phyloP scores from a whole-genome alignment of 2,888 invertebrate species.

The Sphecodes monilicornis region DNA sequence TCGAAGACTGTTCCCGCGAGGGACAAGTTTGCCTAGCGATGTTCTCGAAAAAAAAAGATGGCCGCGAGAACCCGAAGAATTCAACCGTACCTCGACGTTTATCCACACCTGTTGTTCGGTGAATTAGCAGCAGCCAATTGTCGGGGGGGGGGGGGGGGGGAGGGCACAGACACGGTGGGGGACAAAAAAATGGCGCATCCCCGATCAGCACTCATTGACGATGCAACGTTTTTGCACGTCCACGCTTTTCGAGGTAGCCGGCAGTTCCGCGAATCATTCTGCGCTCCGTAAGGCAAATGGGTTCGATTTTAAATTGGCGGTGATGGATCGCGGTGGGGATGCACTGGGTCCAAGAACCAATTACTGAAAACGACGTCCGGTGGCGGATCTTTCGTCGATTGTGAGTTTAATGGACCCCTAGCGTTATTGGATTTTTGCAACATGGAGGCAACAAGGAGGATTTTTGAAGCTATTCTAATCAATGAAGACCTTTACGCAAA shows the following conservation, averaged over 20 bases:
- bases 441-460: not conserved
- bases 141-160: constrained; percentile 25
- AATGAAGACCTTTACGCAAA: too few species aligned
- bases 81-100: constrained; percentile 58
- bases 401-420: not conserved
- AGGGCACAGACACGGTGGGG: not conserved
- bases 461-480: not conserved
- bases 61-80: constrained; percentile 41
- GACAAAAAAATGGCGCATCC: constrained; percentile 64
- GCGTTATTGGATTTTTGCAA: not conserved
- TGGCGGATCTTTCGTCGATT: not conserved
- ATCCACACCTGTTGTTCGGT: constrained; percentile 69
- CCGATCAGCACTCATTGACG: constrained; percentile 66
- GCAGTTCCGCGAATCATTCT: constrained; percentile 61
- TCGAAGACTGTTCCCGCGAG: constrained; percentile 10
- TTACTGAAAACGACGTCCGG: not conserved
- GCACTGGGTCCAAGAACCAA: constrained; percentile 30
- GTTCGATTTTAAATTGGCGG: constrained; percentile 36
- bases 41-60: constrained; percentile 38
- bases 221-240: constrained; percentile 72
- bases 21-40: constrained; percentile 60
- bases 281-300: constrained; percentile 43
- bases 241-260: constrained; percentile 59
- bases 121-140: constrained; percentile 62
- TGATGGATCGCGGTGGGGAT: constrained; percentile 40